Base-by-base conservation (phyloP, 2,113 vertebrate genomes). In the Speoplatyrhinus poulsoni region DNA sequence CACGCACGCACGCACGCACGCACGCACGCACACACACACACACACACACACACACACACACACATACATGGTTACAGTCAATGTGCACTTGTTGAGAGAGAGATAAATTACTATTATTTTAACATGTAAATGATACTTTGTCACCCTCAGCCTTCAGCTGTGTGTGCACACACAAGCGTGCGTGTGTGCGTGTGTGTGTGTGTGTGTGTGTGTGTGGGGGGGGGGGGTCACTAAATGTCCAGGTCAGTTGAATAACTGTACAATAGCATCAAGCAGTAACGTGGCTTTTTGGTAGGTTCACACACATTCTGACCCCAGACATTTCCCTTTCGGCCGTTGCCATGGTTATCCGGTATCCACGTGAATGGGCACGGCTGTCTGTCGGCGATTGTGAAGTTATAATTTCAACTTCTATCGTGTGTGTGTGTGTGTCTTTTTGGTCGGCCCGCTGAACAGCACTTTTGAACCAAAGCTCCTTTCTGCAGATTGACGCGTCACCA, bases 401-500 rank as follows among this genome's bases (percentile, higher is more conserved):
- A 26, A 26, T 19, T 19, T 19, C 19, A 19, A 19, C 19, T 19
- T 19, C 2, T 1, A 19, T 19, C 32, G 54, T 71, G 11, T 54
- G 16, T 67, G 0, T 65, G 67, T 46, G 16, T 66, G 19, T 41
- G 4, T 41, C 36, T 41, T 41, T 41, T 41, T 41, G 36, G 36
- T 4, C 2, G 36, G 36, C 7, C 36, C 4, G 36, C 3, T 41
- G 36, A 41, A 41, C 36, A 41, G 4, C 36, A 41, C 36, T 41
- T 8, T 26, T 26, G 26, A 41, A 54, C 53, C 53, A 6, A 15
- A 26, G 26, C 15, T 48, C 55, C 9, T 48, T 17, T 46, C n/a
- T 52, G 32, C 85, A 98, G 96, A 75, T 69, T 91, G 86, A 91
- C 60, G 72, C 81, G 85, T 90, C 76, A 91, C 89, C 88, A 99